phyloP scores from a whole-genome alignment of 2,888 invertebrate species.

The Hydropsyche betteni region DNA sequence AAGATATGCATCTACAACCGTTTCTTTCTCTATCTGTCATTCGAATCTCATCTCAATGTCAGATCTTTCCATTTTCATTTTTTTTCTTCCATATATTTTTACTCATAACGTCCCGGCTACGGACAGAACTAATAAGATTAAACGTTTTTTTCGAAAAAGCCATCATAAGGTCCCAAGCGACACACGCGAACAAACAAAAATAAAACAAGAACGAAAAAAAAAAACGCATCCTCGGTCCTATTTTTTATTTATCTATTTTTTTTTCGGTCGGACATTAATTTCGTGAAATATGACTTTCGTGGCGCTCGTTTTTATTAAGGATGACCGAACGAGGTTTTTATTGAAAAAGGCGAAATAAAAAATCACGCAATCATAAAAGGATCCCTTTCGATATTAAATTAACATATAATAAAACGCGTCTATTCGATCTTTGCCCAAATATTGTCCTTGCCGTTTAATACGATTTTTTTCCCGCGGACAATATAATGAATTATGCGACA shows the following conservation, averaged over 20 bases:
- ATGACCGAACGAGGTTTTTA: conserved; percentile 47
- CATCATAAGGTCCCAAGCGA: conserved; percentile 28
- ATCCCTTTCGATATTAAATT: conserved; percentile 19
- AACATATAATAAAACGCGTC: conserved; percentile 27
- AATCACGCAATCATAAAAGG: conserved; percentile 12
- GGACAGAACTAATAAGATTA: conserved; percentile 47
- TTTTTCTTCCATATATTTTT: conserved; percentile 26
- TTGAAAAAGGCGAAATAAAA: conserved; percentile 27
- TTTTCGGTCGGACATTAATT: conserved; percentile 40
- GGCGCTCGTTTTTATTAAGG: conserved; percentile 34
- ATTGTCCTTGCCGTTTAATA: conserved; percentile 19
- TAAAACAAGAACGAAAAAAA: background rate
- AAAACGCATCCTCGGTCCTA: conserved; percentile 8
- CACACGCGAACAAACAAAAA: background rate
- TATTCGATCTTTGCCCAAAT: conserved; percentile 16
- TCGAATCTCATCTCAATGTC: conserved; percentile 49
- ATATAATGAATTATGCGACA: too few relatives aligned
- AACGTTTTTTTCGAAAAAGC: conserved; percentile 44
- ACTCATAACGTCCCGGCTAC: background rate
- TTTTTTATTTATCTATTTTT: conserved; percentile 22
- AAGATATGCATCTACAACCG: conserved; percentile 47
- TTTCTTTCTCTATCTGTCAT: conserved; percentile 51
- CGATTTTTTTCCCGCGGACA: background rate
- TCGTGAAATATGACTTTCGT: conserved; percentile 50
- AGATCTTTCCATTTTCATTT: conserved; percentile 35